phyloP scores from a whole-genome alignment of 2,797 vertebrate genomes.

The Rhinogobio ventralis region DNA sequence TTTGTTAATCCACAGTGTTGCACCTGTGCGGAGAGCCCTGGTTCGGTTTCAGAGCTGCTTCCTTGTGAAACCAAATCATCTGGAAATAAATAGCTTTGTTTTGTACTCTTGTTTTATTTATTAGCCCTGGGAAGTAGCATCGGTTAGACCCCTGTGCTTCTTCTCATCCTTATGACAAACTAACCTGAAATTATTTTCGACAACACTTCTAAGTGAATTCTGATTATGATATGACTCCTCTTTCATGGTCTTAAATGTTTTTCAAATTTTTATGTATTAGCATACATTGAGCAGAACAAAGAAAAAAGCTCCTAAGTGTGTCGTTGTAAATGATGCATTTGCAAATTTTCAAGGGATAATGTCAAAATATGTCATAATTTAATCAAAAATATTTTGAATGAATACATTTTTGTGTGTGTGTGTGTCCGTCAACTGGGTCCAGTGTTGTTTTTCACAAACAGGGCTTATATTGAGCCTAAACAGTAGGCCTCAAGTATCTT shows the following conservation, averaged over 20 bases:
- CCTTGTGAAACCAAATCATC: slow-evolving; percentile 49
- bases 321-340: not conserved
- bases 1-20: slow-evolving; percentile 48
- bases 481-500: not conserved
- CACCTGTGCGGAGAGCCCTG: slow-evolving; percentile 29
- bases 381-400: too few relatives aligned
- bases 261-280: slow-evolving; percentile 41
- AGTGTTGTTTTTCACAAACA: too few relatives aligned
- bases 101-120: slow-evolving; percentile 53
- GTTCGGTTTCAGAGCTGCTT: slow-evolving; percentile 39
- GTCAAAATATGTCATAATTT: not conserved
- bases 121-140: slow-evolving; percentile 49
- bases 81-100: slow-evolving; percentile 54
- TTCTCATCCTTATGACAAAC: slow-evolving; percentile 7
- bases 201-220: slow-evolving; percentile 33
- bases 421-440: too few relatives aligned
- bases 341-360: not conserved
- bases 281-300: slow-evolving; percentile 30
- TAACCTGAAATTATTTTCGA: slow-evolving; percentile 42
- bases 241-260: not conserved
- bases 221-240: slow-evolving; percentile 17
- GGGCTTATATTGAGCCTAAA: not conserved
- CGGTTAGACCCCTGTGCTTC: slow-evolving; percentile 24
- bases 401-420: too few relatives aligned
- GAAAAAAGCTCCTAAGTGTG: not conserved